Conservation (phyloP, 2,888 invertebrate genomes). For the Thereva nobilitata region DNA sequence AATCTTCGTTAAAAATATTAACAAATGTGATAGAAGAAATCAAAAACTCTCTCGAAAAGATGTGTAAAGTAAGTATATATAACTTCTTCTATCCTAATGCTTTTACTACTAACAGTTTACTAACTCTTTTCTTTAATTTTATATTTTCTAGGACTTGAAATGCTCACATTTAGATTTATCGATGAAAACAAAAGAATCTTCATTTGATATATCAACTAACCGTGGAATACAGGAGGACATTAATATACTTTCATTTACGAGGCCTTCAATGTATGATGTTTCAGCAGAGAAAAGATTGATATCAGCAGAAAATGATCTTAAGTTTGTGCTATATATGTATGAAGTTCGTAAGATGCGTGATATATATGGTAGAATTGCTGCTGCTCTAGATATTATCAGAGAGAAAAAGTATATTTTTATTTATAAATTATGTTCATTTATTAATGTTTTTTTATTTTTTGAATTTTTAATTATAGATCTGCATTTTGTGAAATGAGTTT, state of each 20-base stretch:
- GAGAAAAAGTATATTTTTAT: conserved; percentile 50
- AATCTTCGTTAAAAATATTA: conserved; percentile 64
- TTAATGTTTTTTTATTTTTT: neutral
- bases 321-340: conserved; percentile 55
- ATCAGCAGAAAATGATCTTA: conserved; percentile 52
- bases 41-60: conserved; percentile 65
- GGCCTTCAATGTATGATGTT: conserved; percentile 45
- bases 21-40: conserved; percentile 64
- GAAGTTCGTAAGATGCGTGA: conserved; percentile 56
- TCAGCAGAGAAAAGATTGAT: conserved; percentile 45
- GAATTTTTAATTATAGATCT: conserved; percentile 62
- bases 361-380: conserved; percentile 53
- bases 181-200: conserved; percentile 44
- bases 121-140: neutral
- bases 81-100: neutral
- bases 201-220: neutral
- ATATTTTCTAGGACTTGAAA: conserved; percentile 49
- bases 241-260: conserved; percentile 29
- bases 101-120: neutral
- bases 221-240: conserved; percentile 25
- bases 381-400: conserved; percentile 52
- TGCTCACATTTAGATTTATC: conserved; percentile 52
- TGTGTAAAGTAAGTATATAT: conserved; percentile 59
- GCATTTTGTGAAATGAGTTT: conserved; percentile 66
- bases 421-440: neutral